Evolutionary conservation across 2,113 vertebrate genomes (phyloP).

Genomic region (Nematolebias whitei): DNA sequence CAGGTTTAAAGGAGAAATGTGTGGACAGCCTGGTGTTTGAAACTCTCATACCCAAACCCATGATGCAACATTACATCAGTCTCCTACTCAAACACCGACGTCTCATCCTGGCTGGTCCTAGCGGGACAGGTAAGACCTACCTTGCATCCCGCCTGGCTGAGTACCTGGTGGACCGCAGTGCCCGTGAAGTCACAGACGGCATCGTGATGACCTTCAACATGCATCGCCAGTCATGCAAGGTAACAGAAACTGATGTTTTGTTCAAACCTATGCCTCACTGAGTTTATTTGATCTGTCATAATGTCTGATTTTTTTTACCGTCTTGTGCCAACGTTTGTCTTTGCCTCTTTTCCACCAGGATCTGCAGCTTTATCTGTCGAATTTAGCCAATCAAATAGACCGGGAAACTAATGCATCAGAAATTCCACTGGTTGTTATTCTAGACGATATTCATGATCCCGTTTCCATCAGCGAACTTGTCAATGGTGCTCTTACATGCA

Average conservation of each 20-base stretch:
- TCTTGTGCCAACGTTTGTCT: background rate
- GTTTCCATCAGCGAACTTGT: conserved; percentile 94
- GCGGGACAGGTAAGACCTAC: conserved; percentile 94
- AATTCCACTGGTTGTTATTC: conserved; percentile 89
- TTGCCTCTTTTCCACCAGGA: conserved; percentile 78
- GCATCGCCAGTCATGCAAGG: conserved; percentile 99
- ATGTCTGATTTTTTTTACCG: background rate
- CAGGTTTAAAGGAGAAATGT: conserved; percentile 96
- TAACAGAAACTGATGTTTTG: conserved; percentile 43
- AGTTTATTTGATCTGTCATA: background rate
- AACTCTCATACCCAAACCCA: conserved; percentile 95
- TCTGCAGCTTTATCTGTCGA: conserved; percentile 94
- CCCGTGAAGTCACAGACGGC: conserved; percentile 87
- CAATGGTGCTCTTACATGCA: conserved; percentile 96
- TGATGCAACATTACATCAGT: conserved; percentile 99
- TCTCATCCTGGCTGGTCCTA: conserved; percentile 92
- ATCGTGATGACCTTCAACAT: conserved; percentile 95
- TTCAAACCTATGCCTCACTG: background rate
- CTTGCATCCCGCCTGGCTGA: conserved; percentile 92
- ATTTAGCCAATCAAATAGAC: conserved; percentile 96
- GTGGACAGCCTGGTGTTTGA: conserved; percentile 97
- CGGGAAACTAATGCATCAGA: conserved; percentile 87
- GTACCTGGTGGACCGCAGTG: conserved; percentile 95
- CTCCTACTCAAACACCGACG: conserved; percentile 95
- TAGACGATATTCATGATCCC: conserved; percentile 92